Evolutionary conservation across 2,888 invertebrate species (phyloP).

Genomic region (Caradrina kadenii): DNA sequence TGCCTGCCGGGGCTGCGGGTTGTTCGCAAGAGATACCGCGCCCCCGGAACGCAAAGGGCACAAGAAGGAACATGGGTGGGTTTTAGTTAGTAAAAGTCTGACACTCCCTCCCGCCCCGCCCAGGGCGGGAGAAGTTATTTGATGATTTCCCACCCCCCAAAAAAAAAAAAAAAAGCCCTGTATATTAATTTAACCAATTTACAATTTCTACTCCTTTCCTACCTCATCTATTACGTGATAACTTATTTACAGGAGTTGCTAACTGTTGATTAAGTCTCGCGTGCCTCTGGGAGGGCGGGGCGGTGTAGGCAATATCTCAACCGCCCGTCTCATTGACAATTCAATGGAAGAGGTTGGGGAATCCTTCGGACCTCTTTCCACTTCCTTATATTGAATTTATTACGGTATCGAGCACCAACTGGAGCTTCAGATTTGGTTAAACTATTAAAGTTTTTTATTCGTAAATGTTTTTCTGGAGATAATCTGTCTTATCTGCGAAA

Average conservation of each 20-base stretch:
- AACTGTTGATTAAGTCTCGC: constrained; percentile 36
- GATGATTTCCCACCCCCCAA: too few species aligned
- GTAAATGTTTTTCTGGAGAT: too few species aligned
- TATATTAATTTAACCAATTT: constrained; percentile 5
- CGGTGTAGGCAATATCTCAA: constrained; percentile 42
- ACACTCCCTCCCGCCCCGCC: too few species aligned
- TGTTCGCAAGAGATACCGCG: too few species aligned
- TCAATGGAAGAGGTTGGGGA: constrained; percentile 44
- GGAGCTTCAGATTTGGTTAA: not conserved
- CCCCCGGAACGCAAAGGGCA: too few species aligned
- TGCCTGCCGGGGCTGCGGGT: too few species aligned
- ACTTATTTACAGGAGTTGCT: constrained; percentile 41
- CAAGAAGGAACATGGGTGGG: too few species aligned
- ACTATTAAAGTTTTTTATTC: too few species aligned
- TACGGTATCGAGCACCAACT: not conserved
- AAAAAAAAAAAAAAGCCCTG: too few species aligned
- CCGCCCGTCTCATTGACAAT: constrained; percentile 52
- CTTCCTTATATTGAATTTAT: constrained; percentile 7
- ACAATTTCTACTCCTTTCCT: constrained; percentile 4
- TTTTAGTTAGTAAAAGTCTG: too few species aligned
- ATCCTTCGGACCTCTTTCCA: constrained; percentile 1
- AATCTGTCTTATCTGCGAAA: too few species aligned
- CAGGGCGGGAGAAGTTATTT: too few species aligned
- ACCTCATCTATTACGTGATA: constrained; percentile 25
- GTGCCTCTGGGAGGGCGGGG: constrained; percentile 2